Evolutionary conservation across 2,888 invertebrate species (phyloP).

Genomic region (Patella ulyssiponensis): DNA sequence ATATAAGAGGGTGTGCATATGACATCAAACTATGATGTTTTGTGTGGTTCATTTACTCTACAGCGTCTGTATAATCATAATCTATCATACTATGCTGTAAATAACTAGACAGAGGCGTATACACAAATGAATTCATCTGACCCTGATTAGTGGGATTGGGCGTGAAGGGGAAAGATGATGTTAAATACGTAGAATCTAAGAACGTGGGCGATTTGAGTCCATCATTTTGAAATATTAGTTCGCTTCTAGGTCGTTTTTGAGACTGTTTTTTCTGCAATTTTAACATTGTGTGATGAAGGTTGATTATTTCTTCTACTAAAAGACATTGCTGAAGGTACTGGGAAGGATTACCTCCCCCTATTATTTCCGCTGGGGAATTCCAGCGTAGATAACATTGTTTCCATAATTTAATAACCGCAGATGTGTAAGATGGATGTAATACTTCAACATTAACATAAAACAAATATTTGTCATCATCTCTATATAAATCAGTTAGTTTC

Average conservation of each 20-base stretch:
- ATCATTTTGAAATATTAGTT: slow-evolving; percentile 56
- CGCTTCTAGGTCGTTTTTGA: slow-evolving; percentile 49
- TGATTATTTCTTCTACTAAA: slow-evolving; percentile 71
- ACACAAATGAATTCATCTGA: slow-evolving; percentile 44
- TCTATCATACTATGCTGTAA: slow-evolving; percentile 57
- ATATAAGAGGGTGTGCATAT: too few relatives aligned
- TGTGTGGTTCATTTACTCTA: slow-evolving; percentile 36
- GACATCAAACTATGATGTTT: too few relatives aligned
- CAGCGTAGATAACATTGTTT: slow-evolving; percentile 91
- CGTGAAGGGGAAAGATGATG: slow-evolving; percentile 64
- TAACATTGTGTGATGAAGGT: slow-evolving; percentile 60
- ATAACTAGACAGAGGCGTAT: slow-evolving; percentile 53
- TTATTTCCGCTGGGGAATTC: slow-evolving; percentile 86
- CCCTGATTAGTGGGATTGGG: slow-evolving; percentile 47
- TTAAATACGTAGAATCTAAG: slow-evolving; percentile 51
- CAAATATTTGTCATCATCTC: slow-evolving; percentile 20
- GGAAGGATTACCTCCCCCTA: slow-evolving; percentile 78
- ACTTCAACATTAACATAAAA: slow-evolving; percentile 14
- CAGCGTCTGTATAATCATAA: slow-evolving; percentile 48
- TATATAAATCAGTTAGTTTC: slow-evolving; percentile 29
- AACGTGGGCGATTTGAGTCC: slow-evolving; percentile 43
- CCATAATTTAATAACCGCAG: slow-evolving; percentile 79
- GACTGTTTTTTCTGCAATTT: slow-evolving; percentile 37
- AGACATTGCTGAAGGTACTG: slow-evolving; percentile 71
- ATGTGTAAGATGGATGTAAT: slow-evolving; percentile 45